Base-by-base conservation (phyloP, 1,140 invertebrate genomes). In the Asbolus verrucosus region DNA sequence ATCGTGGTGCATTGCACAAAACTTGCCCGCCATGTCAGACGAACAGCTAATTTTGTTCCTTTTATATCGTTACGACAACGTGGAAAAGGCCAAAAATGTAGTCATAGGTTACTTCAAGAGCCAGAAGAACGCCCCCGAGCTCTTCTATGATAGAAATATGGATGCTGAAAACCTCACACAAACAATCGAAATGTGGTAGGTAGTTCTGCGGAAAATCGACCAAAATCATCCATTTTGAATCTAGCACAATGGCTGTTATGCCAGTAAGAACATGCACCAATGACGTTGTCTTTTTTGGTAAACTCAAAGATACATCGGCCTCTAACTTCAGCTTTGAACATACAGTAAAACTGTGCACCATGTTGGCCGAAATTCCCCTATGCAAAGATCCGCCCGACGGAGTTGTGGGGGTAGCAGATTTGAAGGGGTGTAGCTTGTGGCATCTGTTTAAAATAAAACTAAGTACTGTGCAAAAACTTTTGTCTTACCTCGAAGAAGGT, bases 391-490 rank as follows among this genome's bases (percentile, higher is more conserved):
- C 77, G 0, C 76, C 79, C 5, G 71, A 65, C 5, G 79, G 88
- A 0, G 82, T 87, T 30, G 81, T 89, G 14, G 86, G 89, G 73
- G 77, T 90, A 0, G 87, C 89, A 68, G 87, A 90, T 74, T 88
- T 90, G 85, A 79, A 83, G 67, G 86, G 86, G 0, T 5, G 59
- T 2, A 79, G 81, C 21, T 71, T 89, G 0, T 83, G 83, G 2
- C 87, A 89, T 76, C 75, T 89, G 4, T 84, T 84, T 0, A 78
- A 84, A 72, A 73, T 87, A 30, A 84, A 83, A 39, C 66, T 85
- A 2, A 67, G 71, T 1, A 75, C 75, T 21, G 73, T 85, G 1
- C 74, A 78, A 24, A 78, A 76, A 69, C 83, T 83, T 46, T 83
- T 82, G 21, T 75, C 82, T 16, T 84, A 82, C 70, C 43, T 81